A percentile compares a stretch with the other conserved stretches of the same genome.
phyloP scores from a whole-genome alignment of 2,888 invertebrate species.

The Diplazon laetatorius region DNA sequence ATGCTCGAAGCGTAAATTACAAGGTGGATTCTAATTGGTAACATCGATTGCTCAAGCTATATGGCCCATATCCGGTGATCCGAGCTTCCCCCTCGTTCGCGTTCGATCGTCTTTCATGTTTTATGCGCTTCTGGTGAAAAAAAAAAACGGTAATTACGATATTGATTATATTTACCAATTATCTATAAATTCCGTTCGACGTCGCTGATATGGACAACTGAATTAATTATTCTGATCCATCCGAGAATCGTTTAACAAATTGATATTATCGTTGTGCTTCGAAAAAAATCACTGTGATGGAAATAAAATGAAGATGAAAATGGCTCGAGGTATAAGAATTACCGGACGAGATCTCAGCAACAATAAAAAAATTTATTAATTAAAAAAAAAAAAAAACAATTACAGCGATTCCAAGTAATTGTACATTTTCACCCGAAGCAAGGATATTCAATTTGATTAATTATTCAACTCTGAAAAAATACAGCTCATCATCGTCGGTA shows the following conservation, averaged over 20 bases:
- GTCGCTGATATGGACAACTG: conserved; percentile 27
- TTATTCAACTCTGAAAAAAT: not conserved
- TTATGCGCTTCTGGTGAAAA: conserved; percentile 48
- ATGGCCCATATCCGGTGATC: conserved; percentile 54
- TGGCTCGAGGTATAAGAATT: not conserved
- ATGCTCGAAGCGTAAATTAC: conserved; percentile 48
- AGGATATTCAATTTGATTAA: conserved; percentile 4
- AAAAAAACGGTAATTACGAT: conserved; percentile 58
- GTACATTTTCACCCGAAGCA: not conserved
- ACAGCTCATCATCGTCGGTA: too few species aligned
- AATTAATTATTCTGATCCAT: conserved; percentile 57
- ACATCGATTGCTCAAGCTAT: conserved; percentile 46
- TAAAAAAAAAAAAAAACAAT: too few species aligned
- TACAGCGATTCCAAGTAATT: not conserved
- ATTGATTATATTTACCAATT: conserved; percentile 64
- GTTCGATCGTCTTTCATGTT: conserved; percentile 33
- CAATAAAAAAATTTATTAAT: too few species aligned
- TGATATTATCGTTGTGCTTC: conserved; percentile 17
- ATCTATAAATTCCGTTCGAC: conserved; percentile 56
- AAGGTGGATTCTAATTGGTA: conserved; percentile 41
- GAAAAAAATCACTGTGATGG: not conserved
- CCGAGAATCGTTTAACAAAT: conserved; percentile 47
- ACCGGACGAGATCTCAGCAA: not conserved
- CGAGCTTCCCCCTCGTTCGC: conserved; percentile 36
- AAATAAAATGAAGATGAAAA: conserved; percentile 6